phyloP scores from a whole-genome alignment of 2,888 invertebrate species.

The Brassicogethes aeneus region DNA sequence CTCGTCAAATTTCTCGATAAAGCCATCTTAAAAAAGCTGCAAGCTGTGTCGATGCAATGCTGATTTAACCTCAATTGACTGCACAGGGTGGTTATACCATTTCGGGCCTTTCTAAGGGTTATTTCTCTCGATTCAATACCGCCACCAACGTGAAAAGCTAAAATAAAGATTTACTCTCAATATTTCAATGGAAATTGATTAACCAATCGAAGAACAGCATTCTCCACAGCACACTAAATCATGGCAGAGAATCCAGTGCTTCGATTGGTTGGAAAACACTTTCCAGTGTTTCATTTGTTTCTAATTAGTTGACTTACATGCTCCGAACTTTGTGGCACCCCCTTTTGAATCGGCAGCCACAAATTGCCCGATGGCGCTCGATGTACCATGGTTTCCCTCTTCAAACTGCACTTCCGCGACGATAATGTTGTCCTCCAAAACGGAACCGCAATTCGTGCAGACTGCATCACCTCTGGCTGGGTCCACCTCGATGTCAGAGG shows the following conservation, averaged over 20 bases:
- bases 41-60: constrained; percentile 88
- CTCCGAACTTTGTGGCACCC: constrained; percentile 72
- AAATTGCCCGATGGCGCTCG: constrained; percentile 86
- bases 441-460: constrained; percentile 93
- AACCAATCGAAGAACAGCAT: too few species aligned
- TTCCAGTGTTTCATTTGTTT: too few species aligned
- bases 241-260: too few species aligned
- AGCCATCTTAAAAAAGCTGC: constrained; percentile 91
- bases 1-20: constrained; percentile 74
- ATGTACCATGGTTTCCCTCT: constrained; percentile 82
- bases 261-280: too few species aligned
- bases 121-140: constrained; percentile 89
- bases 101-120: constrained; percentile 80
- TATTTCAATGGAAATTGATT: not conserved
- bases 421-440: constrained; percentile 92
- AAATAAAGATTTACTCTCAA: too few species aligned
- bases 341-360: constrained; percentile 84
- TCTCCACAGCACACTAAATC: too few species aligned
- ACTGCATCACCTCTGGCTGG: constrained; percentile 91
- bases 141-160: constrained; percentile 69
- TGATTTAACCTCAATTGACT: constrained; percentile 82
- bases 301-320: too few species aligned
- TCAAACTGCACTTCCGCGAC: constrained; percentile 95
- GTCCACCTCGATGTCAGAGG: constrained; percentile 90
- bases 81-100: constrained; percentile 76